These are phyloP conservation scores for Onthophagus taurus DNA, from an alignment of 1,140 invertebrate species.

Conservation along the genomic window DNA sequence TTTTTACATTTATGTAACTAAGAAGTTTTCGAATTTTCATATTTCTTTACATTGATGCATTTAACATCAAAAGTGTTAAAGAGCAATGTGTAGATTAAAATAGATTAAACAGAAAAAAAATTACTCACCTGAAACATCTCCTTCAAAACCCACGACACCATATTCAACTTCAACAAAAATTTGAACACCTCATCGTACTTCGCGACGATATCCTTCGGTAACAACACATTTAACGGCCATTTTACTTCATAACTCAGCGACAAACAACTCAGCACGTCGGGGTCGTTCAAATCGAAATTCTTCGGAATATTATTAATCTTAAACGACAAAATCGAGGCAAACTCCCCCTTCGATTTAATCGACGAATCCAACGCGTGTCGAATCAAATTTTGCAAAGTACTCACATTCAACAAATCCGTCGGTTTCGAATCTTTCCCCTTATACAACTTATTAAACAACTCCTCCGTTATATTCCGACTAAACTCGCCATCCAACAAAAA, in stretches of 20 bases:
- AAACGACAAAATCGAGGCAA: too few species aligned
- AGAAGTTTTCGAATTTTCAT: too few species aligned
- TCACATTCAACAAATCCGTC: conserved; percentile 55
- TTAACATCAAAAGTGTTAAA: too few species aligned
- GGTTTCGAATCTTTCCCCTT: conserved; percentile 50
- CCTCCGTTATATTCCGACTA: conserved; percentile 54
- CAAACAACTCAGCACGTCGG: conserved; percentile 54
- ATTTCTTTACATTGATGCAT: too few species aligned
- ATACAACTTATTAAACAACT: conserved; percentile 54
- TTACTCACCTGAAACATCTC: conserved; percentile 49
- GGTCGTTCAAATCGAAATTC: conserved; percentile 49
- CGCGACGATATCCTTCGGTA: conserved; percentile 54
- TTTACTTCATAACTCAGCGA: conserved; percentile 56
- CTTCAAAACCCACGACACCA: conserved; percentile 61
- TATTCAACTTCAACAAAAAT: conserved; percentile 61
- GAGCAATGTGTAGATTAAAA: too few species aligned
- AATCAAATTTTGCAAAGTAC: conserved; percentile 54
- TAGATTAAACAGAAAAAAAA: too few species aligned
- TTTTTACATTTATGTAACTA: too few species aligned
- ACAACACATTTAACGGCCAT: conserved; percentile 69
- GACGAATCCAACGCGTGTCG: conserved; percentile 44
- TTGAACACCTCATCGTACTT: conserved; percentile 65
- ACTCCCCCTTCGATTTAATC: conserved; percentile 43
- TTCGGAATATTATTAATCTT: conserved; percentile 46
- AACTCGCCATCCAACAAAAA: conserved; percentile 71